These are phyloP conservation scores for Eupithecia inturbata DNA, from an alignment of 2,888 invertebrate genomes.

Conservation along the genomic window DNA sequence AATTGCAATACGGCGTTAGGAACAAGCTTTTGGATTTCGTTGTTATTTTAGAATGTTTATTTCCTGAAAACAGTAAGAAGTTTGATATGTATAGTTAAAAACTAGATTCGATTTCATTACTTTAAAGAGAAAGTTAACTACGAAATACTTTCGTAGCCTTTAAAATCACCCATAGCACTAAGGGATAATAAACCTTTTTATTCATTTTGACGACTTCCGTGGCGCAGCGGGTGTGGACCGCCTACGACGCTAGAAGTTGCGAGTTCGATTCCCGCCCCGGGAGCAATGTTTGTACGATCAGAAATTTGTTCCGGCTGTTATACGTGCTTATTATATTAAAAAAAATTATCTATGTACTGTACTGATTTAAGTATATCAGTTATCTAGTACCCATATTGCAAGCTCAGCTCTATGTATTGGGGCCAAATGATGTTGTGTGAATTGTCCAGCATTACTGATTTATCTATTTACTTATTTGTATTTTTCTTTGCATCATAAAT, in stretches of 20 bases:
- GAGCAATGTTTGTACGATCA: neutral
- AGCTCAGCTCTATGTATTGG: too few relatives aligned
- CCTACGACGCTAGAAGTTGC: neutral
- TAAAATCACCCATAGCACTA: too few relatives aligned
- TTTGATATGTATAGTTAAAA: neutral
- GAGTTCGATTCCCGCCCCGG: neutral
- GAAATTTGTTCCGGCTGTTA: neutral
- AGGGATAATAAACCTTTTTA: neutral
- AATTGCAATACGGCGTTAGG: constrained; percentile 39
- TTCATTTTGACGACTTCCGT: neutral
- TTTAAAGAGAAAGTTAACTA: neutral
- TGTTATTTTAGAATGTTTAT: constrained; percentile 24
- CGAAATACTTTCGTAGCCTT: too few relatives aligned
- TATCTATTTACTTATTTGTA: neutral
- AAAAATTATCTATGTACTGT: neutral
- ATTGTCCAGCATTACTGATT: neutral
- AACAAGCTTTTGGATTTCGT: constrained; percentile 16
- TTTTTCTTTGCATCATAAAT: neutral
- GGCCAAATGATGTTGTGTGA: neutral
- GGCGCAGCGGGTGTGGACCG: neutral
- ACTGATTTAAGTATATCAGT: neutral
- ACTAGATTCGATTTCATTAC: neutral
- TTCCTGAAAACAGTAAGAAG: neutral
- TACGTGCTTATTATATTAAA: neutral
- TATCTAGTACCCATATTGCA: neutral